A percentile compares a stretch with the other conserved stretches of the same genome.
These are phyloP conservation scores for Drosophila biarmipes DNA, from an alignment of 1,140 invertebrate species.

Conservation along the genomic window DNA sequence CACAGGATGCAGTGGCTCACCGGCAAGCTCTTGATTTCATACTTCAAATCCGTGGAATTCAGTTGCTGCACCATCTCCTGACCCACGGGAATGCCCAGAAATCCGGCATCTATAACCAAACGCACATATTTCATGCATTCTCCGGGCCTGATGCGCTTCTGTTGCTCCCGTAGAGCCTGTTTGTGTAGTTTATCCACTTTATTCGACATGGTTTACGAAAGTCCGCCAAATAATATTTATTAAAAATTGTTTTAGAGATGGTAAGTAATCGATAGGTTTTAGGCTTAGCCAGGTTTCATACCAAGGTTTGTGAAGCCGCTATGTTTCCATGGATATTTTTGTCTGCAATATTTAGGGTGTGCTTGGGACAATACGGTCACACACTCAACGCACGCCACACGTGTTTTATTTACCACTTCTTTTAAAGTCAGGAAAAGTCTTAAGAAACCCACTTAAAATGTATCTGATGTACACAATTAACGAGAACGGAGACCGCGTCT, in stretches of 20 bases:
- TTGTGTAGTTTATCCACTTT: conserved; percentile 73
- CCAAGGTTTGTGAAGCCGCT: not conserved
- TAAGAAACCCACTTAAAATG: conserved; percentile 85
- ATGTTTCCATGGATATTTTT: not conserved
- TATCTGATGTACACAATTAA: conserved; percentile 91
- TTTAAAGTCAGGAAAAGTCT: not conserved
- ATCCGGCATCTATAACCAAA: conserved; percentile 84
- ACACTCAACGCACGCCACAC: conserved; percentile 47
- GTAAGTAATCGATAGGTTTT: not conserved
- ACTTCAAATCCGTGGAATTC: conserved; percentile 45
- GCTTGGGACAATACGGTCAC: not conserved
- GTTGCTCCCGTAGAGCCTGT: conserved; percentile 71
- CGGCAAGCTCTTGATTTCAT: conserved; percentile 57
- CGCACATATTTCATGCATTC: conserved; percentile 86
- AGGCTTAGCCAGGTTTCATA: too few species aligned
- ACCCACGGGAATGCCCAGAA: conserved; percentile 38
- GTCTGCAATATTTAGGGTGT: not conserved
- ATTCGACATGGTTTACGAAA: conserved; percentile 33
- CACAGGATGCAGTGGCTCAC: conserved; percentile 84
- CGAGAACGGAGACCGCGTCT: conserved; percentile 89
- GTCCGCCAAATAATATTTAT: conserved; percentile 19
- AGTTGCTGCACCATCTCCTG: conserved; percentile 48
- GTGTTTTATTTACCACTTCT: conserved; percentile 57
- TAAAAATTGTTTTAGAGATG: conserved; percentile 6
- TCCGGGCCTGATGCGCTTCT: conserved; percentile 85